Evolutionary conservation across 2,113 vertebrate genomes (phyloP), one percentile per base, ranked within the genome.

Genomic region (Pterocles orientalis): DNA sequence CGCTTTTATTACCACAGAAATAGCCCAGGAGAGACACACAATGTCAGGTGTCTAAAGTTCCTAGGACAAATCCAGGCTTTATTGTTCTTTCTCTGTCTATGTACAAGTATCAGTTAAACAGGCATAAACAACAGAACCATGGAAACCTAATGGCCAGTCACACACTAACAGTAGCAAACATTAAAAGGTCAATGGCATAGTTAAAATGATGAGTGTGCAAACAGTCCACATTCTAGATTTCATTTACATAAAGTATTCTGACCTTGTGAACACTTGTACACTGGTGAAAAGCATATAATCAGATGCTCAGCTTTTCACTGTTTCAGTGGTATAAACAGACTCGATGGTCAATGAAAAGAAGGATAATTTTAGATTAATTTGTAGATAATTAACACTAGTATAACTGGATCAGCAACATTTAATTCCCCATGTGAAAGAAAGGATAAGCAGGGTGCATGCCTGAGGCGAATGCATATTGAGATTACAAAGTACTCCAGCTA

Each of bases 151-250:
- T 23, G 18, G 31, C 56, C 60, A 86, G 64, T 34, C 80, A 78
- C 68, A 93, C 25, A 54, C 47, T 29, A 90, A 77, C 86, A 88
- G 68, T 66, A 90, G 90, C 64, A 94, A 90, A 90, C 60, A 86
- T 79, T 94, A 36, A 88, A 90, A 97, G 83, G 92, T 92, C 91
- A 96, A 92, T 43, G 29, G 68, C 36, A 51, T 12, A 94, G 71
- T 95, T 91, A 94, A 94, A 96, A 93, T 92, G 86, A 94, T 71
- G n/a, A 92, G 75, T 92, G 81, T 86, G 43, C 60, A 78, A 93
- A 64, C 64, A 83, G 53, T 41, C 39, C 28, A 64, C 41, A 70
- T 73, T 57, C 68, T 71, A 33, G 80, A 88, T 86, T 88, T 76
- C 86, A 85, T 90, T 96, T 95, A 87, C 90, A 91, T 87, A 85